Evolutionary conservation across 2,113 vertebrate species (phyloP).

Genomic region (Gobius niger): DNA sequence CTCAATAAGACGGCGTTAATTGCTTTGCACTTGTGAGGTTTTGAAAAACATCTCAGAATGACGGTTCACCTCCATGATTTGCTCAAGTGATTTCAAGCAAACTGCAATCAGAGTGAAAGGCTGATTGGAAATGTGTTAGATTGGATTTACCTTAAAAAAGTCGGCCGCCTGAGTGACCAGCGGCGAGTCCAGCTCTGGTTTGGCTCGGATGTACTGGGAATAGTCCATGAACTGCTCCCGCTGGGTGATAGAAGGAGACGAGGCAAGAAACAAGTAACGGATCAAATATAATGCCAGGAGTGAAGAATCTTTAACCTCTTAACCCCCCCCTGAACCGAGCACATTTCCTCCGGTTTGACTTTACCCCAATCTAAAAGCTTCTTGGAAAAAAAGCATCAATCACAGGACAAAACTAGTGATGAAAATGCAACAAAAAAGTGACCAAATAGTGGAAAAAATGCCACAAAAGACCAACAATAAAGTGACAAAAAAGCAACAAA

Average conservation of each 20-base stretch:
- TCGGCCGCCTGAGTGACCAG: constrained; percentile 75
- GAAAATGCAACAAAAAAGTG: no score
- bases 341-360: no score
- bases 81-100: background rate
- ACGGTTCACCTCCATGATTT: constrained; percentile 17
- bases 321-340: no score
- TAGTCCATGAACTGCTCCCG: constrained; percentile 86
- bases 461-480: no score
- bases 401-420: no score
- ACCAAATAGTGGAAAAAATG: no score
- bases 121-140: background rate
- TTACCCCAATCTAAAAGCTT: no score
- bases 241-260: constrained; percentile 56
- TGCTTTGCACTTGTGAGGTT: constrained; percentile 41
- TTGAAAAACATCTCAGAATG: constrained; percentile 23
- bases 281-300: no score
- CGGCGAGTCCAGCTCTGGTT: constrained; percentile 79
- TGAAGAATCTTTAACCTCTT: no score
- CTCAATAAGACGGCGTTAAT: constrained; percentile 53
- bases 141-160: constrained; percentile 78
- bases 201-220: constrained; percentile 84
- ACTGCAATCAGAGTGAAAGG: background rate
- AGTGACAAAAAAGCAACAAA: no score
- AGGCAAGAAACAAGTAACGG: background rate
- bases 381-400: no score